A percentile compares a stretch with the other conserved stretches of the same genome.
phyloP scores from a whole-genome alignment of 2,888 invertebrate species.

The Tenthredo livida region DNA sequence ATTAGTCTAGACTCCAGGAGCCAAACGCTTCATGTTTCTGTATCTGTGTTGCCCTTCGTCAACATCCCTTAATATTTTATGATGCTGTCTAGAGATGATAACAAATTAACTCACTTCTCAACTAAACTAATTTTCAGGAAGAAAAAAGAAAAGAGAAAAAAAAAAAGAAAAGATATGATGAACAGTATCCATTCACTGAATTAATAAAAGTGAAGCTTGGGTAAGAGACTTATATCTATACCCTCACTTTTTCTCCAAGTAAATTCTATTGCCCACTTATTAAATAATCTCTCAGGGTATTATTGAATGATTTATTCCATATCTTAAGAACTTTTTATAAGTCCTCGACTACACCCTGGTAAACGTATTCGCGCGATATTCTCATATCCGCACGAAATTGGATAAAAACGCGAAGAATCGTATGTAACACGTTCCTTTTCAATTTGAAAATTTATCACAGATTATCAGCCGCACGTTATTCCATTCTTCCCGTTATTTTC shows the following conservation, averaged over 20 bases:
- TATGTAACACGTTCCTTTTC: not conserved
- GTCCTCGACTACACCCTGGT: no score
- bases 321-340: no score
- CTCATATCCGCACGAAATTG: not conserved
- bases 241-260: not conserved
- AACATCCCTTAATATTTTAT: not conserved
- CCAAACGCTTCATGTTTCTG: not conserved
- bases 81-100: not conserved
- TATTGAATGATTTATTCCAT: no score
- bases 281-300: not conserved
- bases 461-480: not conserved
- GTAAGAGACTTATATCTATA: not conserved
- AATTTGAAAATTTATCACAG: not conserved
- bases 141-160: not conserved
- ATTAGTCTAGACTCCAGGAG: conserved; percentile 10
- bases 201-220: not conserved
- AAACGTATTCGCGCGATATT: no score
- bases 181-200: not conserved
- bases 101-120: not conserved
- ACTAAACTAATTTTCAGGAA: not conserved
- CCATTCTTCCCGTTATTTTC: not conserved
- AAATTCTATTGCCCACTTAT: not conserved
- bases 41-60: not conserved
- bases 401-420: not conserved
- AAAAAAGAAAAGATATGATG: not conserved